Conservation (phyloP, 2,888 invertebrate species). For the Drosophila melanosoma region DNA sequence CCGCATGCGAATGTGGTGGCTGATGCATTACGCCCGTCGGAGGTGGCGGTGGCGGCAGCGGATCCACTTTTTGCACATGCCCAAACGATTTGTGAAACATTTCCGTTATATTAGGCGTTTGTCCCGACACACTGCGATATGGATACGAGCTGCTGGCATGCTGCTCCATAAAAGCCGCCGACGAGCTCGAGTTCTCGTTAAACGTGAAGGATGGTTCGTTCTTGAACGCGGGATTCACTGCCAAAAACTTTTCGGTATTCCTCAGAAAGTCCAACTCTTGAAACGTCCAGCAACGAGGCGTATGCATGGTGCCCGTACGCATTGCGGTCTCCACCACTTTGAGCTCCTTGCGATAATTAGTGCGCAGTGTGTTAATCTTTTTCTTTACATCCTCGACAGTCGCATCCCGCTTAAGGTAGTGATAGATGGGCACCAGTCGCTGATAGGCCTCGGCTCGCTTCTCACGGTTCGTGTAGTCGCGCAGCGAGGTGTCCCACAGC, state of each 20-base stretch:
- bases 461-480: constrained; percentile 83
- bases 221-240: constrained; percentile 75
- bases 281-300: constrained; percentile 83
- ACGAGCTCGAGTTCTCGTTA: constrained; percentile 72
- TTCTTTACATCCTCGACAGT: constrained; percentile 84
- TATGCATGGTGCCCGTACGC: constrained; percentile 75
- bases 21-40: constrained; percentile 33
- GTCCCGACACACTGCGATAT: constrained; percentile 49
- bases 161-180: constrained; percentile 73
- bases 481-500: constrained; percentile 82
- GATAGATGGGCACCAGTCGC: constrained; percentile 79
- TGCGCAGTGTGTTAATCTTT: constrained; percentile 83
- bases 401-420: constrained; percentile 82
- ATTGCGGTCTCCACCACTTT: constrained; percentile 81
- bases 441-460: constrained; percentile 82
- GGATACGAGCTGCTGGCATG: constrained; percentile 50
- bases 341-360: constrained; percentile 83
- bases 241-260: constrained; percentile 82
- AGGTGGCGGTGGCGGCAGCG: constrained; percentile 57
- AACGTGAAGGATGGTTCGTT: constrained; percentile 70
- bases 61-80: constrained; percentile 63
- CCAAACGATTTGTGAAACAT: constrained; percentile 83
- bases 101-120: constrained; percentile 78
- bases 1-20: constrained; percentile 38
- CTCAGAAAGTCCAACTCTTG: constrained; percentile 81